phyloP scores from a whole-genome alignment of 2,797 vertebrate genomes.

The Platalea minor region DNA sequence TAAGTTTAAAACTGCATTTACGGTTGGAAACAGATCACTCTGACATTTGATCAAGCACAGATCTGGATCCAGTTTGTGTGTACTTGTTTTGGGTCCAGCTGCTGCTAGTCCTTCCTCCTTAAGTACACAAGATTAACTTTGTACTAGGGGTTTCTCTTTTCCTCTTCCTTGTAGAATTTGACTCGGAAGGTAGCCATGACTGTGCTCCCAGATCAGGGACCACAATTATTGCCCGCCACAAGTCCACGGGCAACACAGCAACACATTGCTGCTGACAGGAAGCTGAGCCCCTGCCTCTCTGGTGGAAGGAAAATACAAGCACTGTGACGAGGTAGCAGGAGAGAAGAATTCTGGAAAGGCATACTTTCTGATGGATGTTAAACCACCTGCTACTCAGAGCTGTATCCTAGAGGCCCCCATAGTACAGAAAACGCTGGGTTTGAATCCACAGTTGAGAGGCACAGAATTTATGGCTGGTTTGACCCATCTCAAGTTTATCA shows the following conservation, averaged over 20 bases:
- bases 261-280: background rate
- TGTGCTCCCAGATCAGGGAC: background rate
- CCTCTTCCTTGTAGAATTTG: background rate
- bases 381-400: background rate
- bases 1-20: background rate
- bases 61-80: background rate
- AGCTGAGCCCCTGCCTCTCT: background rate
- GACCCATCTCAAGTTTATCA: background rate
- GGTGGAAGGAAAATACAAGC: background rate
- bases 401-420: background rate
- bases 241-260: background rate
- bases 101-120: background rate
- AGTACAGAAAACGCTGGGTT: background rate
- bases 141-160: background rate
- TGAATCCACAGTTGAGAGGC: background rate
- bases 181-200: background rate
- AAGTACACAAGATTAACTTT: background rate
- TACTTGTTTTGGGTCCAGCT: background rate
- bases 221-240: background rate
- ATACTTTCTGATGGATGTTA: background rate
- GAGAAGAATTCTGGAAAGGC: background rate
- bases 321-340: background rate
- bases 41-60: background rate
- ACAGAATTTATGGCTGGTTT: background rate
- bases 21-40: background rate